These are phyloP conservation scores for Andricus quercusramuli DNA, from an alignment of 2,888 invertebrate species.

Conservation along the genomic window DNA sequence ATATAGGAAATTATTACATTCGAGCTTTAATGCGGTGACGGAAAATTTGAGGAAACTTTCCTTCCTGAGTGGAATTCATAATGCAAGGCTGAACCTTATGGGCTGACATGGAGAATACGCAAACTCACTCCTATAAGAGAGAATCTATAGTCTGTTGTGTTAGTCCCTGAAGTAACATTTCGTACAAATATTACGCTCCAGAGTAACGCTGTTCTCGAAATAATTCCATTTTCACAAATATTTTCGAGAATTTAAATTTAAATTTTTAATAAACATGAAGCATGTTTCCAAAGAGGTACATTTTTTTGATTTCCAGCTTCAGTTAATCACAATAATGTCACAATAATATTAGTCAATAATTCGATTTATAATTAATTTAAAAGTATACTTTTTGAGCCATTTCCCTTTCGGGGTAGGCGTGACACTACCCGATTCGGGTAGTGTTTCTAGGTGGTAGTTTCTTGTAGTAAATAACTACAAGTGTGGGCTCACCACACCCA, in stretches of 20 bases:
- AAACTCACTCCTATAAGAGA: not conserved
- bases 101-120: not conserved
- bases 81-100: slow-evolving; percentile 5
- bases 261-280: not conserved
- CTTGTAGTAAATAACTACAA: no score
- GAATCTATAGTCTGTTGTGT: not conserved
- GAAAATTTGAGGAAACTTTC: slow-evolving; percentile 4
- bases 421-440: no score
- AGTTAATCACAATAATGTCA: no score
- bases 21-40: not conserved
- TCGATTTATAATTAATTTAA: no score
- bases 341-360: no score
- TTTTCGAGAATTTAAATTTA: not conserved
- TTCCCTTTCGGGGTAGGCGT: no score
- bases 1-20: not conserved
- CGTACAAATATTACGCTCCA: not conserved
- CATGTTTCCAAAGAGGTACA: not conserved
- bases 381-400: no score
- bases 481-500: no score
- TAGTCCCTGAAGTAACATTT: not conserved
- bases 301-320: not conserved
- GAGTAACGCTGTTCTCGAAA: not conserved
- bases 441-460: no score
- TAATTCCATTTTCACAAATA: not conserved
- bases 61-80: slow-evolving; percentile 34